Conservation (phyloP, 2,797 vertebrate genomes). For the Spondyliosoma cantharus region DNA sequence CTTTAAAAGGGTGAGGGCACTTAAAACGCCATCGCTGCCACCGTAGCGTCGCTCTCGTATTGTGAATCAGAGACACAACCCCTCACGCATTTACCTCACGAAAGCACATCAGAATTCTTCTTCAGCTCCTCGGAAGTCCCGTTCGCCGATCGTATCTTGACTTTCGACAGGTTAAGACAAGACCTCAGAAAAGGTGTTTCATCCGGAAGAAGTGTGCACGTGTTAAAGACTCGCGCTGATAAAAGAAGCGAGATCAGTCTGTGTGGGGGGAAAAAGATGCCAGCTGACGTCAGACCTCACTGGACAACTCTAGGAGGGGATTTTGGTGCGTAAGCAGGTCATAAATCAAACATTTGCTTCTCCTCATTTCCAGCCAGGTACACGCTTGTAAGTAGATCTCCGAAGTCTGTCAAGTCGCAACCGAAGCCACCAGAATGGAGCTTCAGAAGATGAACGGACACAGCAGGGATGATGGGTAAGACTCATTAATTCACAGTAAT, state of each 20-base stretch:
- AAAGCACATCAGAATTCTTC: not conserved
- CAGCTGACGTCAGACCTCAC: not conserved
- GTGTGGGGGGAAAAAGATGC: not conserved
- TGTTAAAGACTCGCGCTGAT: not conserved
- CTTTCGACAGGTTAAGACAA: conserved; percentile 19
- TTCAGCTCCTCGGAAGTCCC: not conserved
- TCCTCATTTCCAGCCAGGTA: conserved; percentile 34
- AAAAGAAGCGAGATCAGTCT: conserved; percentile 11
- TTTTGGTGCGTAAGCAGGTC: not conserved
- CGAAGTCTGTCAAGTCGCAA: conserved; percentile 4
- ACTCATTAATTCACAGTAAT: not conserved
- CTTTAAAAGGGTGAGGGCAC: conserved; percentile 5
- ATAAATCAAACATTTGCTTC: not conserved
- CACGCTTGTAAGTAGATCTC: conserved; percentile 23
- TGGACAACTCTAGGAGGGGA: not conserved
- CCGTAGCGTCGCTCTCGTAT: too few species aligned
- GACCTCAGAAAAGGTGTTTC: conserved; percentile 15
- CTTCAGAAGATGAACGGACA: conserved; percentile 85
- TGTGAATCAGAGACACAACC: not conserved
- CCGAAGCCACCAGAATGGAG: conserved; percentile 75
- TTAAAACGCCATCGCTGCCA: not conserved
- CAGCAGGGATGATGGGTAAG: conserved; percentile 79
- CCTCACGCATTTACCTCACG: not conserved
- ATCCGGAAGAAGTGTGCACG: not conserved
- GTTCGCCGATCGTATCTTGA: not conserved